phyloP scores from a whole-genome alignment of 2,888 invertebrate genomes.

The Mamestra brassicae region DNA sequence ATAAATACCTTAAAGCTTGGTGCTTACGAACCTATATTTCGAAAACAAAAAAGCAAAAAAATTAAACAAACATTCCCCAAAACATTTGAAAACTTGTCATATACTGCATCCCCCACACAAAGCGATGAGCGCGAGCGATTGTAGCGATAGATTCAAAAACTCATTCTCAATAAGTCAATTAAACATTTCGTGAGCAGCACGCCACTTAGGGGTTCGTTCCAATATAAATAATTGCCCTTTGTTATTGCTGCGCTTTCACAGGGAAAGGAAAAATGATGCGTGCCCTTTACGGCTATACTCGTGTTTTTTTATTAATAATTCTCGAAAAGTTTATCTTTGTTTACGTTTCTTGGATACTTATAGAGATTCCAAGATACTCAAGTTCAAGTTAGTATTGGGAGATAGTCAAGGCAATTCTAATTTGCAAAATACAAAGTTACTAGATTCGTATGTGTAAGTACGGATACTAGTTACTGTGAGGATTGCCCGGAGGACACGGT shows the following conservation, averaged over 20 bases:
- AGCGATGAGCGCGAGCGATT: conserved; percentile 83
- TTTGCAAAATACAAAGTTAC: neutral
- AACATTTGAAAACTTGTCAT: conserved; percentile 59
- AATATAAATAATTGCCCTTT: conserved; percentile 88
- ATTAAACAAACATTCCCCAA: neutral
- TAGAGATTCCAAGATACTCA: neutral
- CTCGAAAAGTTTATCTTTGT: neutral
- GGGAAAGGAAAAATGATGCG: conserved; percentile 70
- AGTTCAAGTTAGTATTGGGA: neutral
- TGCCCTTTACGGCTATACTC: conserved; percentile 34
- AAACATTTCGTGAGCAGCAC: conserved; percentile 86
- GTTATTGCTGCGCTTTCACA: conserved; percentile 81
- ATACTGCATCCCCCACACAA: conserved; percentile 68
- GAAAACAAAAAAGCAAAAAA: neutral
- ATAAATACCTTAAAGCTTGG: neutral
- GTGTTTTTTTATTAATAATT: neutral
- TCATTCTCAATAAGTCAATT: conserved; percentile 91
- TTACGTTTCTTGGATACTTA: neutral
- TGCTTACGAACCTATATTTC: too few relatives aligned
- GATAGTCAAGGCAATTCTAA: neutral
- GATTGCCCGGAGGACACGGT: too few relatives aligned
- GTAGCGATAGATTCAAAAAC: conserved; percentile 86
- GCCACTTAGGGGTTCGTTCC: conserved; percentile 86
- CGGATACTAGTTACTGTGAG: too few relatives aligned
- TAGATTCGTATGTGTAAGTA: neutral